Evolutionary conservation across 1,140 invertebrate species (phyloP).

Genomic region (Ostrea edulis): DNA sequence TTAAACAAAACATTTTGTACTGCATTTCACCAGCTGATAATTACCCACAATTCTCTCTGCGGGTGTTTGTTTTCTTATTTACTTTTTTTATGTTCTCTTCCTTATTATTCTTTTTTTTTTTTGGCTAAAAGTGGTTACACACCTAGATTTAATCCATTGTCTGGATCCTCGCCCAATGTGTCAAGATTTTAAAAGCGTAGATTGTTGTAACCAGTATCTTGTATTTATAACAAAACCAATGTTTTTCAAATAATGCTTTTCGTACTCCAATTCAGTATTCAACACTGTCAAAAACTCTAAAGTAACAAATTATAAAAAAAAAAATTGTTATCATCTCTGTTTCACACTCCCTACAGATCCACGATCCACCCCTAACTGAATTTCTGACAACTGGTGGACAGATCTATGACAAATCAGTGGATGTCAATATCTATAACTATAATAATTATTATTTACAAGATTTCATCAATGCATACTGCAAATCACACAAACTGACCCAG

Average conservation of each 20-base stretch:
- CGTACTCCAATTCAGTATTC: not conserved
- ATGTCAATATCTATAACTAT: not conserved
- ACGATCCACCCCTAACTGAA: too few species aligned
- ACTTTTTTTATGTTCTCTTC: not conserved
- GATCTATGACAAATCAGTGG: too few species aligned
- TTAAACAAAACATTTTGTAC: not conserved
- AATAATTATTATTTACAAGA: not conserved
- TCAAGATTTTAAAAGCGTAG: not conserved
- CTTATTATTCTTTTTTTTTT: too few species aligned
- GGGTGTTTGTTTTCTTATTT: not conserved
- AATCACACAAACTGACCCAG: not conserved
- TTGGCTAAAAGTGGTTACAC: not conserved
- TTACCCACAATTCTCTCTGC: not conserved
- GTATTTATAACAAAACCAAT: not conserved
- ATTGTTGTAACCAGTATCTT: not conserved
- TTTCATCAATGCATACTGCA: not conserved
- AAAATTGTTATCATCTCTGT: too few species aligned
- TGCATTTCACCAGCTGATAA: not conserved
- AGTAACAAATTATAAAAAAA: too few species aligned
- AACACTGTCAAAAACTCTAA: too few species aligned
- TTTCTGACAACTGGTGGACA: too few species aligned
- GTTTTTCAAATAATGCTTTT: not conserved
- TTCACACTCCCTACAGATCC: too few species aligned
- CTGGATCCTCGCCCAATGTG: slow-evolving; percentile 15
- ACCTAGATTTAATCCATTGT: not conserved